Evolutionary conservation across 2,888 invertebrate genomes (phyloP).

Genomic region (Cataglyphis livida): DNA sequence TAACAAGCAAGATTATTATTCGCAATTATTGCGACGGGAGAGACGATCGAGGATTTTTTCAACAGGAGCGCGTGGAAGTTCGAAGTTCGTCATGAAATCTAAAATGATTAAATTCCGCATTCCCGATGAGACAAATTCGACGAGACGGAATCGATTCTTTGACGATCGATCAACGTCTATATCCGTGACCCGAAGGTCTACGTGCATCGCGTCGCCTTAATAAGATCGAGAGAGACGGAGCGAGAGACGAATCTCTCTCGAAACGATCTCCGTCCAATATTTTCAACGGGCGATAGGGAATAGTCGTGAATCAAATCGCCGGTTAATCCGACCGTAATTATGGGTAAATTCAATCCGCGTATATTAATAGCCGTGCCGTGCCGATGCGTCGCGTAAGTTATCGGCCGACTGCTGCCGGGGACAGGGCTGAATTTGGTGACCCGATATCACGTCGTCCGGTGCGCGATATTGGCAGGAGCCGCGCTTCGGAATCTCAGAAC

Average conservation of each 20-base stretch:
- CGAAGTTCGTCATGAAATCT: background rate
- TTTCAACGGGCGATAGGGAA: conserved; percentile 14
- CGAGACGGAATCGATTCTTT: conserved; percentile 36
- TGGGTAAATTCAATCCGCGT: conserved; percentile 64
- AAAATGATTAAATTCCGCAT: background rate
- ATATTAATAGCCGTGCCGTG: conserved; percentile 50
- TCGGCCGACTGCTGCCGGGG: conserved; percentile 77
- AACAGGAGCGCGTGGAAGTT: background rate
- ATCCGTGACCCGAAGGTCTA: conserved; percentile 1
- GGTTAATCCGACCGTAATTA: conserved; percentile 68
- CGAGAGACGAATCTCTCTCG: background rate
- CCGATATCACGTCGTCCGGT: conserved; percentile 69
- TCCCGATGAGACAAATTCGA: background rate
- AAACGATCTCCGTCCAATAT: background rate
- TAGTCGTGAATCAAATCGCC: conserved; percentile 28
- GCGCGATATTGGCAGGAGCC: conserved; percentile 73
- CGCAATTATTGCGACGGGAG: background rate
- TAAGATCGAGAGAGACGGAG: conserved; percentile 34
- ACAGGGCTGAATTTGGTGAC: conserved; percentile 74
- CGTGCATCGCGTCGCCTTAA: conserved; percentile 47
- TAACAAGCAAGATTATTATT: background rate
- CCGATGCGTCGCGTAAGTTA: conserved; percentile 75
- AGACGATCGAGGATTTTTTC: background rate
- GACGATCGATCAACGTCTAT: conserved; percentile 27
- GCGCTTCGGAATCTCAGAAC: conserved; percentile 66